Base-by-base conservation (phyloP, 2,888 invertebrate species). In the Trichopoda pennipes region DNA sequence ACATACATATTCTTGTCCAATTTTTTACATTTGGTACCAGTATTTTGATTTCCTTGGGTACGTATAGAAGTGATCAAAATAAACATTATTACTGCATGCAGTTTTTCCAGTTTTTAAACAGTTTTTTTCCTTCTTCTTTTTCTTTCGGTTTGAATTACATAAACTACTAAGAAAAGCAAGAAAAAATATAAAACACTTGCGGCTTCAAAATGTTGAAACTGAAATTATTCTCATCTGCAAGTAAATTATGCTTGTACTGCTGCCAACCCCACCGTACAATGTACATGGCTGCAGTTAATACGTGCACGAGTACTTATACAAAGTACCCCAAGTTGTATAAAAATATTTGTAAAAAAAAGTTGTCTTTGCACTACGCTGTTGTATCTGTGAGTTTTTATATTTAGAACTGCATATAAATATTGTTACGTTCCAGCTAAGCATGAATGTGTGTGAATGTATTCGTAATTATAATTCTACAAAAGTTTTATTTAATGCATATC, bases 201-300 rank as follows among this genome's bases (percentile, higher is more conserved):
- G 81, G 83, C 83, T 81, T 81, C 81, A 78, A 70, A 79, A 83
- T 84, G 80, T 80, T 81, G 84, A 84, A 84, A 84, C 80, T 84
- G 84, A 84, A 84, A 84, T 83, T 83, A 80, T 73, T 77, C 80
- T 77, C 82, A 79, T 80, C 64, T 77, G 68, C 42, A 60, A 72
- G 61, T 44, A 44, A 47, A 53, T 55, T 70, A 47, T 47, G 70
- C 51, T 70, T 44, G 38, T 8, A 28, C 8, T 49, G 56, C 14
- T 49, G 17, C 35, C 28, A 53, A 21, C 68, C 32, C 58, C 75
- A 66, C 55, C 2, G 16, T 60, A 32, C 23, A 7, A 8, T n/a
- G 44, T n/a, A 44, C 63, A 49, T 73, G 47, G 47, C 8, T 56
- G 14, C 19, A 32, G 9, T 28, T 44, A 17, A 6, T 66, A 10